Evolutionary conservation across 2,888 invertebrate genomes (phyloP), one percentile per base, ranked within the genome.

Genomic region (Heterodera filipjevi): DNA sequence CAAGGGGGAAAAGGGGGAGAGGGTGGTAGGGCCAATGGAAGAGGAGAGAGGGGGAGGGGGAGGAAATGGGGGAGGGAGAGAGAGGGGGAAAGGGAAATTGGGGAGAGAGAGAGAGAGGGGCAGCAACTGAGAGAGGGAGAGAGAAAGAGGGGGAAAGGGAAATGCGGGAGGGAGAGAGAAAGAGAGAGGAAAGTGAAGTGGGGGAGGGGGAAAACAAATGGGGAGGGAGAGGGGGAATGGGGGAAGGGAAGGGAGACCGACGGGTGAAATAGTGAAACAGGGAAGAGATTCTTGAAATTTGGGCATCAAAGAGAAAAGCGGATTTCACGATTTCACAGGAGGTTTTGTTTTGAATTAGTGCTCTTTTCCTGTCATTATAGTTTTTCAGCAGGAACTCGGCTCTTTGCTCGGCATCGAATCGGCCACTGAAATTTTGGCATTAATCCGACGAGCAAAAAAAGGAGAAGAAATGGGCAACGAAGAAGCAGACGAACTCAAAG

Each of bases 361-460:
- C 14, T n/a, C n/a, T 49, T 75, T 14, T 64, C 27, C 39, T 19
- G 22, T 66, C 32, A 64, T 66, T 75, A 22, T 5, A 32, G 2
- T 12, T 14, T 73, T 73, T 39, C 46, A 75, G 68, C 77, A 75
- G 39, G 79, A 79, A 46, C 71, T 79, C 16, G 79, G 75, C 16
- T 39, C 79, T 30, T 14, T 79, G 44, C 72, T 79, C 49, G 79
- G 79, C 22, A 19, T 76, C 70, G 46, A 59, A 30, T 66, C 49
- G 39, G 79, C 79, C 44, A 32, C 78, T 19, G 79, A 79, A 77
- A 79, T 79, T 59, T 78, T 79, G 39, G 75, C 14, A 64, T 64
- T 75, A 64, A 75, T 75, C n/a, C 44, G 75, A 59, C 64, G 75
- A 22, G 59, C 59, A 53, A 64, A 68, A 35, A 68, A 35, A 16